Base-by-base conservation (phyloP, 2,113 vertebrate species). In the Acrocephalus arundinaceus region DNA sequence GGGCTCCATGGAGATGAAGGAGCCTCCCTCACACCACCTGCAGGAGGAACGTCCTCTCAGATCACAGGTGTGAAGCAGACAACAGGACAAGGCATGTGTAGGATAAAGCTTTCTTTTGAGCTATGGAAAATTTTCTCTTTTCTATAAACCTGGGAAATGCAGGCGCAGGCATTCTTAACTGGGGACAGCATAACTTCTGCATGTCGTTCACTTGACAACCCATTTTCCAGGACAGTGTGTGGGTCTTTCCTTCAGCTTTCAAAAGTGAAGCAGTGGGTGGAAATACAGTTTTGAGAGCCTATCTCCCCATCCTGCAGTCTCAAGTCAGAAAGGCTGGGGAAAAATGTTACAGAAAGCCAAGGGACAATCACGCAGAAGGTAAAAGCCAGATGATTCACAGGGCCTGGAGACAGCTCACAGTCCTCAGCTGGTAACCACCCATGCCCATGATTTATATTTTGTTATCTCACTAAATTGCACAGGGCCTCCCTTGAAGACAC, bases 81-180 rank as follows among this genome's bases (percentile, higher is more conserved):
- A 62, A 59, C 8, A 12, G 28, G 1, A 4, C 4, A 33, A 46
- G 18, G 28, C 3, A 3, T 2, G 4, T 21, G 35, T 4, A 1
- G 9, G 9, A 61, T 45, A 18, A 71, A 88, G 66, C 7, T 85
- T 19, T 28, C 39, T 92, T 70, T 25, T 6, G 4, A 79, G 19
- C 37, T 58, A 19, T 14, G 4, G 33, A 86, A 46, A 9, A 15
- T 58, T 15, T 51, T 71, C 22, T 72, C 39, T 57, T n/a, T 81
- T 74, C 68, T 33, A 25, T 28, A 76, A 39, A 71, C 7, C 20
- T 14, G 9, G 41, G 49, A 33, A 90, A 58, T 33, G 76, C n/a
- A 72, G 10, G n/a, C 10, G 11, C 8, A 70, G 23, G 27, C 31
- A 89, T 89, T 58, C 52, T 77, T 58, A 54, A 62, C 3, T 23